Conservation (phyloP, 2,888 invertebrate genomes). For the Phorcus lineatus region DNA sequence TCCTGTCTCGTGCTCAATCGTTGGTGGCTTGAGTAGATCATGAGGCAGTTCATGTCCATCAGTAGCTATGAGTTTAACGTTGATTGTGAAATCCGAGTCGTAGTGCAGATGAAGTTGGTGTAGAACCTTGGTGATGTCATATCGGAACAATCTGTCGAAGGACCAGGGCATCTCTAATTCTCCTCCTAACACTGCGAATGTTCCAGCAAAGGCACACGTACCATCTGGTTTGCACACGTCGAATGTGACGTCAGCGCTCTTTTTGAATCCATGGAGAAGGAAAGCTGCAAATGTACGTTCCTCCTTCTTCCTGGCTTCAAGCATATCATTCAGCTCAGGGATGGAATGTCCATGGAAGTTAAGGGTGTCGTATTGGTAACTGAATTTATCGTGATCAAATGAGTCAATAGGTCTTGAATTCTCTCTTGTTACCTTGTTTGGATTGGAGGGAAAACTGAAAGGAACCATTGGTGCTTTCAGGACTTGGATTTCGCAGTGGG, state of each 20-base stretch:
- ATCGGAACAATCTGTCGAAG: conserved; percentile 46
- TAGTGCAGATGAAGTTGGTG: conserved; percentile 34
- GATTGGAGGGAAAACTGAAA: conserved; percentile 32
- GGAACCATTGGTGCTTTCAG: conserved; percentile 28
- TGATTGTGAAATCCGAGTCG: conserved; percentile 36
- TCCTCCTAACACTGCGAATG: conserved; percentile 46
- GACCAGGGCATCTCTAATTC: conserved; percentile 45
- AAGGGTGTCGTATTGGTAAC: conserved; percentile 48
- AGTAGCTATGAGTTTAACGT: conserved; percentile 26
- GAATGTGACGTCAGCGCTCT: conserved; percentile 42
- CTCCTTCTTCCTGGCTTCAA: conserved; percentile 33
- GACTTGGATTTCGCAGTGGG: conserved; percentile 29
- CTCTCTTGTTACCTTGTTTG: conserved; percentile 26
- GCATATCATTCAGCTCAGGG: conserved; percentile 45
- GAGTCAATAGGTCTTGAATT: conserved; percentile 31
- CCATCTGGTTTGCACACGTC: conserved; percentile 35
- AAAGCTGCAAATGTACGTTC: conserved; percentile 46
- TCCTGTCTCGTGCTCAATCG: conserved; percentile 39
- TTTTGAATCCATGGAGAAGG: conserved; percentile 36
- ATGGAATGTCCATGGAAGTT: conserved; percentile 50
- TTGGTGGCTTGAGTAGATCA: conserved; percentile 33
- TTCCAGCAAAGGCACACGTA: conserved; percentile 43
- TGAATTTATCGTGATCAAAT: conserved; percentile 39
- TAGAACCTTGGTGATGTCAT: conserved; percentile 46
- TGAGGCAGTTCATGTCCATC: conserved; percentile 37